Evolutionary conservation across 2,797 vertebrate species (phyloP).

Genomic region (Sebastolobus alascanus): DNA sequence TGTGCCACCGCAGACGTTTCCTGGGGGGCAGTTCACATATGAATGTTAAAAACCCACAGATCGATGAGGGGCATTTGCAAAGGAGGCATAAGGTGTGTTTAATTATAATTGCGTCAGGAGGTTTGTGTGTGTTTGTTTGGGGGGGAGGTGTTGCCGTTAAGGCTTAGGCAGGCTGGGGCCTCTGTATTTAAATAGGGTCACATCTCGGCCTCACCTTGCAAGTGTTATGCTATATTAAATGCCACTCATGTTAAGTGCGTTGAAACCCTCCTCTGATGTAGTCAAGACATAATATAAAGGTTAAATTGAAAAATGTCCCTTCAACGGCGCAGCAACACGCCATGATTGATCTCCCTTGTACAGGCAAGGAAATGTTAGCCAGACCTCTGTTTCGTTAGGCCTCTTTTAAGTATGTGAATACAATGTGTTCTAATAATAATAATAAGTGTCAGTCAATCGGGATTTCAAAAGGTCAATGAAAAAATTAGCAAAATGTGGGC

Average conservation of each 20-base stretch:
- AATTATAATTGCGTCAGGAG: slow-evolving; percentile 93
- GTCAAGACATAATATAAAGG: slow-evolving; percentile 89
- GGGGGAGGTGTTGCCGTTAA: slow-evolving; percentile 78
- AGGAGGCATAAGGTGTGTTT: slow-evolving; percentile 95
- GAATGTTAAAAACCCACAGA: slow-evolving; percentile 93
- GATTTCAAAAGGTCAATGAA: slow-evolving; percentile 84
- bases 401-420: slow-evolving; percentile 74
- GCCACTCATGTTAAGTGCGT: slow-evolving; percentile 96
- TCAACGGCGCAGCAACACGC: slow-evolving; percentile 80
- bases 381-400: slow-evolving; percentile 68
- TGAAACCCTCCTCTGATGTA: slow-evolving; percentile 88
- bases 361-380: slow-evolving; percentile 88
- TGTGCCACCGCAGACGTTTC: slow-evolving; percentile 86
- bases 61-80: slow-evolving; percentile 98
- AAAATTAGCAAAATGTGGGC: slow-evolving; percentile 58
- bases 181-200: slow-evolving; percentile 99
- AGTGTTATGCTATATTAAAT: slow-evolving; percentile 98
- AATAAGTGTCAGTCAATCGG: slow-evolving; percentile 78
- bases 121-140: slow-evolving; percentile 51
- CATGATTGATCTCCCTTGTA: slow-evolving; percentile 95
- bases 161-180: slow-evolving; percentile 78
- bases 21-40: slow-evolving; percentile 92
- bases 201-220: slow-evolving; percentile 91
- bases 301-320: slow-evolving; percentile 97
- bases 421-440: slow-evolving; percentile 76